Evolutionary conservation across 2,797 vertebrate genomes (phyloP).

Genomic region (Hozukius guyotensis): DNA sequence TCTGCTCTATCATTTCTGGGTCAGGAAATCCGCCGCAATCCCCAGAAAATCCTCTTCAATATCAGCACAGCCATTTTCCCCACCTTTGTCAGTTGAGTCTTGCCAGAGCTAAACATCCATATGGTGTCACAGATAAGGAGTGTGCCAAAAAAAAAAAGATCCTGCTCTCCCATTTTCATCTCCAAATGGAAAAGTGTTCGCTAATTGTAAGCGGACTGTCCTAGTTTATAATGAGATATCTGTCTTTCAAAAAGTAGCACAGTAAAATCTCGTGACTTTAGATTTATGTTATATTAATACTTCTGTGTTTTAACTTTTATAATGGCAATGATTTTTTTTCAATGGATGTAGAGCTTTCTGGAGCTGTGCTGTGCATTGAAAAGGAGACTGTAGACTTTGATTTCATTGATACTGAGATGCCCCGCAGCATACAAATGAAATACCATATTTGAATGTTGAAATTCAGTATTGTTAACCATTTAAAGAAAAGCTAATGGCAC

Average conservation of each 20-base stretch:
- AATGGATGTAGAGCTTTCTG: neutral
- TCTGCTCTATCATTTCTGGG: slow-evolving; percentile 15
- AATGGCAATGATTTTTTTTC: neutral
- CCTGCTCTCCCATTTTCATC: slow-evolving; percentile 18
- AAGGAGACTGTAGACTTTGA: neutral
- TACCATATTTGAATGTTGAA: neutral
- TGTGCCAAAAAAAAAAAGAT: slow-evolving; percentile 3
- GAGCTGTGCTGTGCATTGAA: neutral
- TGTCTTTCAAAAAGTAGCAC: neutral
- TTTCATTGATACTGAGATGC: neutral
- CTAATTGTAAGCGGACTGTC: slow-evolving; percentile 7
- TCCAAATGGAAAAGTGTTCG: neutral
- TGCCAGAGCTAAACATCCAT: slow-evolving; percentile 21
- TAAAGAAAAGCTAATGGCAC: neutral
- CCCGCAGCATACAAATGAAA: neutral
- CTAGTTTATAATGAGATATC: slow-evolving; percentile 15
- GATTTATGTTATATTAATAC: neutral
- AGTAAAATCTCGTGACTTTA: neutral
- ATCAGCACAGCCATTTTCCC: slow-evolving; percentile 14
- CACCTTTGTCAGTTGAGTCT: slow-evolving; percentile 15
- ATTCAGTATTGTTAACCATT: neutral
- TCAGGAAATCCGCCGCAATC: slow-evolving; percentile 1
- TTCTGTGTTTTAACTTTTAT: neutral
- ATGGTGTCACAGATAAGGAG: slow-evolving; percentile 38
- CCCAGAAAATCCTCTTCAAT: slow-evolving; percentile 5